Base-by-base conservation (phyloP, 2,888 invertebrate genomes). In the Beris morrisii region DNA sequence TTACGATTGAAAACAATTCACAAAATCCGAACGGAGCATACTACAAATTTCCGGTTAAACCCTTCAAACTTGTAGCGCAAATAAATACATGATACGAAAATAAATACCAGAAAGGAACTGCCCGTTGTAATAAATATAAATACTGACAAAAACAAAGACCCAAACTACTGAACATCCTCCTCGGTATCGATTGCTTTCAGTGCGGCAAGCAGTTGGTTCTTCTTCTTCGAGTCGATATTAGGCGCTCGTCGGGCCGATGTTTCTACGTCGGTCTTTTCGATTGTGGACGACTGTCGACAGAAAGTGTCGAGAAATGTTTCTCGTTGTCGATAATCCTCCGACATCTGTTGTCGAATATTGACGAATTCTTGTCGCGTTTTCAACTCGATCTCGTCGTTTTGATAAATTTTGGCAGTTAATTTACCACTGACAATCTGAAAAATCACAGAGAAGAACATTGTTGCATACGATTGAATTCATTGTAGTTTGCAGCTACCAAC, bases 201-300 rank as follows among this genome's bases (percentile, higher is more conserved):
- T 3, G 86, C 85, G 12, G 86, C 87, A 61, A 88, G 78, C 50
- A 88, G 75, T 73, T 86, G 85, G 57, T 82, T 82, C 73, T 87
- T 87, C 65, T 83, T 83, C 48, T 81, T 77, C 65, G 66, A 66
- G 65, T 72, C 72, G 71, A 72, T 59, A 56, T 67, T 15, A 22
- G 52, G 48, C 65, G 65, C 5, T 46, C 68, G 9, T 45, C 70
- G 63, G 3, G 15, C 52, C 12, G 53, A 48, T 38, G 13, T 12
- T 28, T 70, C 13, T 13, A 50, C 50, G 1, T 38, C 38, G 38
- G 7, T 38, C 9, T 75, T 74, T 11, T 75, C 61, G 1, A 32
- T 71, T 31, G 71, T 71, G 5, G 75, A 75, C 0, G 74, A 72
- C 61, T 77, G 77, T 4, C 78, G 76, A 64, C 80, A 80, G 68